Evolutionary conservation across 2,888 invertebrate species (phyloP).

Genomic region (Chrysolina haemoptera): DNA sequence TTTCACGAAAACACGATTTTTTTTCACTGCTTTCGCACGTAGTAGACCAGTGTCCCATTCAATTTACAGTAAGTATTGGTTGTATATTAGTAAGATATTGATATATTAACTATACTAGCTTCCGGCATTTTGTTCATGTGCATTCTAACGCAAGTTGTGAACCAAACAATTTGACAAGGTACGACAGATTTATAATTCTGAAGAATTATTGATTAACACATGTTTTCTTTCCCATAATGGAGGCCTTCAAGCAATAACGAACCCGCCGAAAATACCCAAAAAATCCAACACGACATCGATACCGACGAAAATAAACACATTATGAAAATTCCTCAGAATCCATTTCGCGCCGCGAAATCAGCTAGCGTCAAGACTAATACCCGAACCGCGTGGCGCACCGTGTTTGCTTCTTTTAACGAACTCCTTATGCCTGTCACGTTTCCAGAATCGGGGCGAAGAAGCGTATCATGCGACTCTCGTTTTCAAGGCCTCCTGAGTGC

Average conservation of each 20-base stretch:
- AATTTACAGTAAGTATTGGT: no score
- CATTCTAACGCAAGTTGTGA: no score
- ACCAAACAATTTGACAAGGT: no score
- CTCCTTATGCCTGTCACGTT: constrained; percentile 59
- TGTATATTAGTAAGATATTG: no score
- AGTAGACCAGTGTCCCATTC: no score
- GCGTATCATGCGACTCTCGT: constrained; percentile 57
- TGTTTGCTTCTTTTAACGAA: constrained; percentile 57
- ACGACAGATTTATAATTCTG: no score
- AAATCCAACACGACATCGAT: neutral
- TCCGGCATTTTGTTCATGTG: no score
- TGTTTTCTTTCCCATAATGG: no score
- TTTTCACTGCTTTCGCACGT: no score
- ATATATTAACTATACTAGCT: no score
- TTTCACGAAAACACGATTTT: no score
- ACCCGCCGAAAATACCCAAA: neutral
- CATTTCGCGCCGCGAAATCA: neutral
- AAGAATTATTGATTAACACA: no score
- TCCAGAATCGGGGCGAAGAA: constrained; percentile 49
- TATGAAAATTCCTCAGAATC: neutral
- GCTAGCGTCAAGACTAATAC: constrained; percentile 2
- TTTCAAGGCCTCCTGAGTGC: constrained; percentile 50
- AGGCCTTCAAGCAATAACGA: neutral
- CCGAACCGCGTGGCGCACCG: constrained; percentile 24
- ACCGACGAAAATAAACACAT: constrained; percentile 26